Evolutionary conservation across 2,888 invertebrate species (phyloP).

Genomic region (Agrochola lota): DNA sequence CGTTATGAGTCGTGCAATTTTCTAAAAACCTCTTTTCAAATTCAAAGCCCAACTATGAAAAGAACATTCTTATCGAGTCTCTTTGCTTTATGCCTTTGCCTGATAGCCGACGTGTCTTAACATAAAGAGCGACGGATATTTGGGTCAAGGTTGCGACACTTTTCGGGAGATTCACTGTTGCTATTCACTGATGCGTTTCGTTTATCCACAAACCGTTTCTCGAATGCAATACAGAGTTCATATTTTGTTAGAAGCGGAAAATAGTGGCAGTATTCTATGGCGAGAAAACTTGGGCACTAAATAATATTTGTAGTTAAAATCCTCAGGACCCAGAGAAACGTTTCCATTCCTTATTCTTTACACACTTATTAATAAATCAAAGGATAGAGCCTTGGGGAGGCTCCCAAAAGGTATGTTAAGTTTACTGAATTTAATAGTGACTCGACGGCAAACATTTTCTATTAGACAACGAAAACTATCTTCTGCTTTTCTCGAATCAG

Average conservation of each 20-base stretch:
- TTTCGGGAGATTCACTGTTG: slow-evolving; percentile 39
- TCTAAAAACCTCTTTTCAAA: slow-evolving; percentile 5
- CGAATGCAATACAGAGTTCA: slow-evolving; percentile 10
- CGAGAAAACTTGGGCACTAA: background rate
- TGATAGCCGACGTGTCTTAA: slow-evolving; percentile 25
- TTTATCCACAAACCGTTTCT: slow-evolving; percentile 40
- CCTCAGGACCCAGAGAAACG: background rate
- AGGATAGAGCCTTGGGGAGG: background rate
- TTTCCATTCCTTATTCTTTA: slow-evolving; percentile 26
- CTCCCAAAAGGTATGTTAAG: slow-evolving; percentile 1
- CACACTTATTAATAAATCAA: slow-evolving; percentile 29
- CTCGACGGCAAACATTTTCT: slow-evolving; percentile 3
- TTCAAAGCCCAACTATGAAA: slow-evolving; percentile 23
- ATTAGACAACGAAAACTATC: background rate
- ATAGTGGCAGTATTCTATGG: background rate
- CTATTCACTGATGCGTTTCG: slow-evolving; percentile 47
- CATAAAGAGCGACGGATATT: slow-evolving; percentile 36
- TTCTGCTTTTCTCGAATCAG: background rate
- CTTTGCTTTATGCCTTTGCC: slow-evolving; percentile 15
- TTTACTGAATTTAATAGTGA: slow-evolving; percentile 7
- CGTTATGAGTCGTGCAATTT: too few species aligned
- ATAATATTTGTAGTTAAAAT: slow-evolving; percentile 5
- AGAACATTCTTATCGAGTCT: slow-evolving; percentile 30
- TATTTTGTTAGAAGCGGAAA: background rate
- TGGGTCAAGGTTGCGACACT: slow-evolving; percentile 47